Conservation (phyloP, 2,113 vertebrate genomes). For the Aythya baeri region DNA sequence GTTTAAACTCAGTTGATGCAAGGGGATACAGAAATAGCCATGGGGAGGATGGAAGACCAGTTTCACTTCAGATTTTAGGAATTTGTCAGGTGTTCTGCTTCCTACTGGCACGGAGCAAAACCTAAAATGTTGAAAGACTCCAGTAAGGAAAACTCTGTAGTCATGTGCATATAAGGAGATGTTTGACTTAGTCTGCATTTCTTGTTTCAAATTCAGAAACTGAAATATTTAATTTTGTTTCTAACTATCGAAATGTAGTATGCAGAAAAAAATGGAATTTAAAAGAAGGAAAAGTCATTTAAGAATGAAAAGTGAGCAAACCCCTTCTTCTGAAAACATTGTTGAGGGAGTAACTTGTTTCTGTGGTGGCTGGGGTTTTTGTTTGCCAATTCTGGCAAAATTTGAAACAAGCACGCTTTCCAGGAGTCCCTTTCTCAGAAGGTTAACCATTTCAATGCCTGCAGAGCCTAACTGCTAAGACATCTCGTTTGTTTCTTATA, state of each 20-base stretch:
- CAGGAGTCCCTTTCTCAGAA: background rate
- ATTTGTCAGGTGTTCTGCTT: background rate
- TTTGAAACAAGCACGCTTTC: background rate
- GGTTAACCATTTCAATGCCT: background rate
- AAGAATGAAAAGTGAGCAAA: background rate
- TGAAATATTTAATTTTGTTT: background rate
- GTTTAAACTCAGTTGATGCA: background rate
- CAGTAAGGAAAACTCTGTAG: background rate
- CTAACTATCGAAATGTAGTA: background rate
- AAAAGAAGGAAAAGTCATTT: background rate
- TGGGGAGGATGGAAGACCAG: background rate
- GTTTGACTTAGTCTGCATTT: background rate
- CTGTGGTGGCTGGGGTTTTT: too few species aligned
- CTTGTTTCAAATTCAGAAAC: background rate
- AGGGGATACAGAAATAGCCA: background rate
- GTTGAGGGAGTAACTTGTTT: background rate
- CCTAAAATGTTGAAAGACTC: background rate
- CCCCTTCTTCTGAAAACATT: rapidly evolving
- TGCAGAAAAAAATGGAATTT: background rate
- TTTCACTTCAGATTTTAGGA: background rate
- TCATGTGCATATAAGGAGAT: background rate
- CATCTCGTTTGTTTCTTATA: background rate
- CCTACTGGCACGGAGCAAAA: background rate
- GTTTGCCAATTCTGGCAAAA: background rate
- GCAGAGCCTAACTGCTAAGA: background rate